These are phyloP conservation scores for Drosophila pectinifera DNA, from an alignment of 1,140 invertebrate genomes.

Conservation along the genomic window DNA sequence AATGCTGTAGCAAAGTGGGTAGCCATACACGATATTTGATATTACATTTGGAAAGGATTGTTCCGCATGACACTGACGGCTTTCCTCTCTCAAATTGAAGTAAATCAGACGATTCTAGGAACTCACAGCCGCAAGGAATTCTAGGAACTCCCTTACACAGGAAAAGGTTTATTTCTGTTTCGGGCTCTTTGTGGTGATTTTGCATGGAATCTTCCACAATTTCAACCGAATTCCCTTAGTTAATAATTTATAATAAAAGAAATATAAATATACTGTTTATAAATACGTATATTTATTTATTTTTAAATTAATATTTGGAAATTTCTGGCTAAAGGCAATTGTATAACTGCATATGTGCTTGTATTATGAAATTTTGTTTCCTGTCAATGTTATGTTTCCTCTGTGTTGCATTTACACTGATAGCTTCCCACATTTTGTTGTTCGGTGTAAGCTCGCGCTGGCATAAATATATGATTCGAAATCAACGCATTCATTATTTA, in stretches of 20 bases:
- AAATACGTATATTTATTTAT: too few relatives aligned
- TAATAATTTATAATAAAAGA: too few relatives aligned
- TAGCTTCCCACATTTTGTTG: conserved; percentile 33
- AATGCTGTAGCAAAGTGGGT: conserved; percentile 1
- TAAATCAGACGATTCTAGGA: conserved; percentile 16
- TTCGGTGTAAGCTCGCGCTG: conserved; percentile 44
- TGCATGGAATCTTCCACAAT: too few relatives aligned
- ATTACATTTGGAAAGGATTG: conserved; percentile 27
- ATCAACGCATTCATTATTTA: conserved; percentile 83
- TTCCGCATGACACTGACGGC: neutral
- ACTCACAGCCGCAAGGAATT: neutral
- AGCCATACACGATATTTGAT: conserved; percentile 8
- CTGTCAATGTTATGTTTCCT: neutral
- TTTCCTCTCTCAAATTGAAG: neutral
- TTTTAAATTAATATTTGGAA: too few relatives aligned
- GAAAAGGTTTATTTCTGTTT: neutral
- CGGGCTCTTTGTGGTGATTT: too few relatives aligned
- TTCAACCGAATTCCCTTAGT: too few relatives aligned
- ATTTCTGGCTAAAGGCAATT: too few relatives aligned
- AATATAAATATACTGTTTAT: too few relatives aligned
- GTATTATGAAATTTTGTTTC: too few relatives aligned
- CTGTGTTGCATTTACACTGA: neutral
- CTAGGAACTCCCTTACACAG: neutral
- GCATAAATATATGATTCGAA: conserved; percentile 79
- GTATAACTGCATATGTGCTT: too few relatives aligned